Evolutionary conservation across 2,797 vertebrate species (phyloP).

Genomic region (Apogon talboti): DNA sequence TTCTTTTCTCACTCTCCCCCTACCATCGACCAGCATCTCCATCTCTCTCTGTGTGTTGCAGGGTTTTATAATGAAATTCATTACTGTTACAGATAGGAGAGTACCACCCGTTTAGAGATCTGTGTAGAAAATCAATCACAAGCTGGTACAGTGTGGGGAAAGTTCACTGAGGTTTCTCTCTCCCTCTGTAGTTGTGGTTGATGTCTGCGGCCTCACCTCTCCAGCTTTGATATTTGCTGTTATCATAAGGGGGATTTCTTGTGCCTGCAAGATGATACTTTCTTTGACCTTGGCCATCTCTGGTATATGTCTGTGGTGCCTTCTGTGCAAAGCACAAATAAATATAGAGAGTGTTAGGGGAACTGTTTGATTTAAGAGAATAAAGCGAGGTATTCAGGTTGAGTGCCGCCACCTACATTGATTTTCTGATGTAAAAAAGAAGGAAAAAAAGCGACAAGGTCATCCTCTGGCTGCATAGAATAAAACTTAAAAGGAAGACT

Average conservation of each 20-base stretch:
- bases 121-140: conserved; percentile 77
- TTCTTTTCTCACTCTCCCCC: conserved; percentile 4
- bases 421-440: conserved; percentile 42
- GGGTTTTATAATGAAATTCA: conserved; percentile 77
- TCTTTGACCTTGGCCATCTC: conserved; percentile 54
- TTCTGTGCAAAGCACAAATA: conserved; percentile 27
- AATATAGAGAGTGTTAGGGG: conserved; percentile 18
- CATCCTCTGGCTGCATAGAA: conserved; percentile 26
- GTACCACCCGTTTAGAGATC: conserved; percentile 75
- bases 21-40: conserved; percentile 48
- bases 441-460: conserved; percentile 26
- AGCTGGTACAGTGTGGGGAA: conserved; percentile 59
- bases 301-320: conserved; percentile 24
- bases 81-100: conserved; percentile 76
- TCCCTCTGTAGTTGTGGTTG: conserved; percentile 24
- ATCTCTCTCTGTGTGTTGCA: conserved; percentile 59
- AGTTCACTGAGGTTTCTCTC: conserved; percentile 62
- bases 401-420: conserved; percentile 47
- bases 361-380: conserved; percentile 49
- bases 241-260: conserved; percentile 58
- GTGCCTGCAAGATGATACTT: conserved; percentile 48
- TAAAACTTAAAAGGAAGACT: conserved; percentile 16
- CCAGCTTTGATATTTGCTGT: conserved; percentile 46
- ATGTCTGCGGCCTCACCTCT: conserved; percentile 53
- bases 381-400: conserved; percentile 25